Percentiles rank a stretch among this genome's conserved stretches.
These are phyloP conservation scores for Camarhynchus parvulus DNA, from an alignment of 2,113 vertebrate genomes.

Conservation along the genomic window DNA sequence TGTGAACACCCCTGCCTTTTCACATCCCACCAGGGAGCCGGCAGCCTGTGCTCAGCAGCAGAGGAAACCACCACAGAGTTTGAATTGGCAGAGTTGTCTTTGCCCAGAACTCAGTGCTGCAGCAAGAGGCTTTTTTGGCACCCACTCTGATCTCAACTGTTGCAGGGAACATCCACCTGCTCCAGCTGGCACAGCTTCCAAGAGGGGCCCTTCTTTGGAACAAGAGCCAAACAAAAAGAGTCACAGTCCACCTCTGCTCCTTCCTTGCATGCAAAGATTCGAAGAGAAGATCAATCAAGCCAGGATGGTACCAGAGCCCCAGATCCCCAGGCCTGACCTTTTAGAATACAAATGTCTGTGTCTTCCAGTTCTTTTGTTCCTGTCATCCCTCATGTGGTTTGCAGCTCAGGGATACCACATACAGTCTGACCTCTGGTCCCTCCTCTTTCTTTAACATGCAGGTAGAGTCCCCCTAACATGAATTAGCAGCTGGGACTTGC, in stretches of 20 bases:
- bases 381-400: neutral
- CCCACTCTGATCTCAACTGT: neutral
- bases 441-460: neutral
- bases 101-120: neutral
- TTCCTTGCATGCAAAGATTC: neutral
- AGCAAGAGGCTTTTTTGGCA: neutral
- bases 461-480: neutral
- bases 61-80: neutral
- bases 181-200: neutral
- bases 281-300: neutral
- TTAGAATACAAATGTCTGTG: neutral
- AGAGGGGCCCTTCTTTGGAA: neutral
- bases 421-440: neutral
- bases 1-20: conserved; percentile 12
- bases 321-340: neutral
- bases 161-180: neutral
- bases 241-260: neutral
- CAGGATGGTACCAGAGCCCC: neutral
- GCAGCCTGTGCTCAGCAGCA: neutral
- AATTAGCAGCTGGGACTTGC: neutral
- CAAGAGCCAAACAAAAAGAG: neutral
- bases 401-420: neutral
- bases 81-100: neutral
- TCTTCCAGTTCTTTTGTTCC: neutral
- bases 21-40: neutral